Evolutionary conservation across 2,113 vertebrate species (phyloP), one percentile per base, ranked within the genome.

Genomic region (Azemiops feae): DNA sequence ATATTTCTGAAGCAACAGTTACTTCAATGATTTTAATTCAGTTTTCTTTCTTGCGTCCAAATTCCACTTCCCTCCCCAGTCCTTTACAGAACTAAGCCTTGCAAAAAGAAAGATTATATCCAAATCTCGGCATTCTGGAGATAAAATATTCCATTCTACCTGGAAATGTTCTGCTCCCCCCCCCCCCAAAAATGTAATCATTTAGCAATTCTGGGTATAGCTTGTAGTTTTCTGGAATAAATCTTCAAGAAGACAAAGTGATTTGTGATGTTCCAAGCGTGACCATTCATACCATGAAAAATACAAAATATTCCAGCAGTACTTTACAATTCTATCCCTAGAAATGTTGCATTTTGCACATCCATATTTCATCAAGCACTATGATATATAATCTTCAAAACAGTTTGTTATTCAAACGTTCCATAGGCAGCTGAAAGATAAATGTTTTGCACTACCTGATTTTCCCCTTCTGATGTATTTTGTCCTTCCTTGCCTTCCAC

Each of bases 401-500:
- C 27, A n/a, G 1, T 45, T 8, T 47, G 14, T 7, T 23, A 25
- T 54, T n/a, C 34, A 91, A 85, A 27, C 0, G 7, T 81, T 81
- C 7, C 1, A 0, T 81, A 81, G 74, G 34, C 18, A 39, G 34
- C 74, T 81, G 9, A 14, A 30, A 34, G 27, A 81, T 25, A 89
- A 55, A 25, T 25, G 27, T 30, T 91, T 55, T 30, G 50, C 90
- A 95, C 64, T 97, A 98, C 98, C 98, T 97, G 97, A 93, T 94
- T 95, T 85, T 93, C 97, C 1, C 92, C 1, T 10, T 95, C 45
- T 0, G 3, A 93, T 25, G 47, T 91, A 18, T 91, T 95, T 91
- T 93, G 97, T 57, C 96, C 93, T 9, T 99, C 98, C n/a, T 98
- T 98, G 11, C 98, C 97, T 22, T 99, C 99, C 0, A 98, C 96